Conservation (phyloP, 2,888 invertebrate species). For the Philonicus albiceps region DNA sequence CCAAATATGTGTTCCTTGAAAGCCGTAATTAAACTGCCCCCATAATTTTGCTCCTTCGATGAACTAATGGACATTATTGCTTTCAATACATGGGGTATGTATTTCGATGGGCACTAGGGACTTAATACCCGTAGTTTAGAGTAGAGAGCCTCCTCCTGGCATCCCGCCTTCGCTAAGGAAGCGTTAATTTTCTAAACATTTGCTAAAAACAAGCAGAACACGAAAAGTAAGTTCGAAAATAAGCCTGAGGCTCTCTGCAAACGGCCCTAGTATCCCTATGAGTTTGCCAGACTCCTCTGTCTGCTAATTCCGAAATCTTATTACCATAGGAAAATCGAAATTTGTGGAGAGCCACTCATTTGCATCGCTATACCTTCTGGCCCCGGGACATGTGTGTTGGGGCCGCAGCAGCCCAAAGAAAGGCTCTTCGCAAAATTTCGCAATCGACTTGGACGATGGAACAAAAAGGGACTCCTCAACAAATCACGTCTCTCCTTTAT, state of each 20-base stretch:
- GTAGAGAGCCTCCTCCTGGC: not conserved
- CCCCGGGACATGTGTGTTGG: not conserved
- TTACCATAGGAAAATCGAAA: conserved; percentile 30
- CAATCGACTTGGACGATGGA: not conserved
- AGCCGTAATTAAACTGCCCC: not conserved
- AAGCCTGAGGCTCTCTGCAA: not conserved
- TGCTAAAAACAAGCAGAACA: not conserved
- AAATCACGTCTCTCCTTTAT: conserved; percentile 1
- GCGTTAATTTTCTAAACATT: not conserved
- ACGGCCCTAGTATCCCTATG: not conserved
- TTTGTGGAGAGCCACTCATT: conserved; percentile 20
- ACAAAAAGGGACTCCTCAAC: not conserved
- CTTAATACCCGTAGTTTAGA: not conserved
- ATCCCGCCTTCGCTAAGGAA: not conserved
- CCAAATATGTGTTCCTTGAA: not conserved
- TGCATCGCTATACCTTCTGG: conserved; percentile 18
- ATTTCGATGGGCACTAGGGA: not conserved
- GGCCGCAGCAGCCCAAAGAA: not conserved
- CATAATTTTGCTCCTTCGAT: not conserved
- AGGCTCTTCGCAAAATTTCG: not conserved
- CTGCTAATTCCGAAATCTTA: conserved; percentile 26
- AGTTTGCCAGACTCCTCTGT: not conserved
- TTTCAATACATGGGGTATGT: not conserved
- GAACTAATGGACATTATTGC: not conserved
- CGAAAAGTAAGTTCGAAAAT: not conserved